Evolutionary conservation across 2,888 invertebrate species (phyloP).

Genomic region (Hemithea aestivaria): DNA sequence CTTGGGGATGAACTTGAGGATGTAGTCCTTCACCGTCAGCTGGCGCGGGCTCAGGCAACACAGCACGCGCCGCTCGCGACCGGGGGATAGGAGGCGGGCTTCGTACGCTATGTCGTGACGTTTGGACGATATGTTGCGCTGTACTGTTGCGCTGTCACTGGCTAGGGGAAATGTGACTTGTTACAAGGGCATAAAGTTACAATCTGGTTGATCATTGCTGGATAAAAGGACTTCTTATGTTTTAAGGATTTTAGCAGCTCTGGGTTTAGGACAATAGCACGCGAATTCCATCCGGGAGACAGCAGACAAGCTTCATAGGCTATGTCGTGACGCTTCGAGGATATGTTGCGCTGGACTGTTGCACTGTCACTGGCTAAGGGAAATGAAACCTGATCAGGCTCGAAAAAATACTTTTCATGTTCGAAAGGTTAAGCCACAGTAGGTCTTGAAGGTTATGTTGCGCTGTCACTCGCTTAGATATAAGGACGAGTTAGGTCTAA

Average conservation of each 20-base stretch:
- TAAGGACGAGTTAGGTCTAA: too few relatives aligned
- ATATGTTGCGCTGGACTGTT: too few relatives aligned
- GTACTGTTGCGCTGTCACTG: constrained; percentile 87
- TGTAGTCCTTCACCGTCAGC: constrained; percentile 94
- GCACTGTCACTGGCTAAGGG: not conserved
- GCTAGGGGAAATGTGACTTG: constrained; percentile 42
- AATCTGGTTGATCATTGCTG: too few relatives aligned
- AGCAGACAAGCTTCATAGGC: not conserved
- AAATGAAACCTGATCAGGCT: too few relatives aligned
- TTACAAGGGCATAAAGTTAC: too few relatives aligned
- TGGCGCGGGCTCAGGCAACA: constrained; percentile 95
- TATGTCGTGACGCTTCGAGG: not conserved
- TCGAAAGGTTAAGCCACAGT: too few relatives aligned
- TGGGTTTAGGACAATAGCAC: not conserved
- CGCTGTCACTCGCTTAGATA: too few relatives aligned
- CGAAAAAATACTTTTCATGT: too few relatives aligned
- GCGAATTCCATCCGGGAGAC: not conserved
- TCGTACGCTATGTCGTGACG: constrained; percentile 93
- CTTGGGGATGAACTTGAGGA: constrained; percentile 95
- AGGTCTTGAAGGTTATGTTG: too few relatives aligned
- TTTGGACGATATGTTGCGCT: constrained; percentile 91
- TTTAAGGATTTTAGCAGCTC: too few relatives aligned
- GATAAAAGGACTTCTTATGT: too few relatives aligned
- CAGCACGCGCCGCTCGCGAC: constrained; percentile 91
- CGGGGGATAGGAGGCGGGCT: constrained; percentile 74